Evolutionary conservation across 1,140 invertebrate genomes (phyloP).

Genomic region (Dreissena polymorpha): DNA sequence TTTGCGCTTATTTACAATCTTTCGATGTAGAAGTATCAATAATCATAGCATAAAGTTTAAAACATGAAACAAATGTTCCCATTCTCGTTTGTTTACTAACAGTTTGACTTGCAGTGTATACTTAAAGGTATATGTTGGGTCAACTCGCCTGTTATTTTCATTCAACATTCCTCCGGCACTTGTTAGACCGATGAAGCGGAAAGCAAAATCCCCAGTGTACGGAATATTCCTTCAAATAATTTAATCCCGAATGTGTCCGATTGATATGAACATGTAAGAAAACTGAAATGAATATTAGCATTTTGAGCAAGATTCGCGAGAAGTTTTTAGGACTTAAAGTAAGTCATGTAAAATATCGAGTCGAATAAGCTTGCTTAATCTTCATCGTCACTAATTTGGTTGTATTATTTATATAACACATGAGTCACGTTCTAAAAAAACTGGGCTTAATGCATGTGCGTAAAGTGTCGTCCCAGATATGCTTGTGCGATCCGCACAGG

Average conservation of each 20-base stretch:
- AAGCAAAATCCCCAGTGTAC: neutral
- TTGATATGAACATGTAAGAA: neutral
- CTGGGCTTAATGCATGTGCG: too few species aligned
- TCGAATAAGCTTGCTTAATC: neutral
- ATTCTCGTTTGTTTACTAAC: too few species aligned
- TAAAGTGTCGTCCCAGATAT: too few species aligned
- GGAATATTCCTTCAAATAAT: neutral
- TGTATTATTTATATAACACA: too few species aligned
- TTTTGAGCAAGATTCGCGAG: neutral
- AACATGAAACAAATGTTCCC: neutral
- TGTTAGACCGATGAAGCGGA: neutral
- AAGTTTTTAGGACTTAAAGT: neutral
- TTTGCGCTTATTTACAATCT: neutral
- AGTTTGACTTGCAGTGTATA: too few species aligned
- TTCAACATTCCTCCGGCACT: neutral
- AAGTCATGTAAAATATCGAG: neutral
- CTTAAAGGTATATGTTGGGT: neutral
- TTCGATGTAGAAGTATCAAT: neutral
- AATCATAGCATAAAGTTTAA: neutral
- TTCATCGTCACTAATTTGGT: too few species aligned
- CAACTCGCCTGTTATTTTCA: slow-evolving; percentile 2
- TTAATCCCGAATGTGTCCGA: neutral
- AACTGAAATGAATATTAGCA: neutral
- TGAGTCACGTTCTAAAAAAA: too few species aligned
- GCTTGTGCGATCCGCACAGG: too few species aligned